Evolutionary conservation across 2,113 vertebrate genomes (phyloP).

Genomic region (Ceratotherium simum): DNA sequence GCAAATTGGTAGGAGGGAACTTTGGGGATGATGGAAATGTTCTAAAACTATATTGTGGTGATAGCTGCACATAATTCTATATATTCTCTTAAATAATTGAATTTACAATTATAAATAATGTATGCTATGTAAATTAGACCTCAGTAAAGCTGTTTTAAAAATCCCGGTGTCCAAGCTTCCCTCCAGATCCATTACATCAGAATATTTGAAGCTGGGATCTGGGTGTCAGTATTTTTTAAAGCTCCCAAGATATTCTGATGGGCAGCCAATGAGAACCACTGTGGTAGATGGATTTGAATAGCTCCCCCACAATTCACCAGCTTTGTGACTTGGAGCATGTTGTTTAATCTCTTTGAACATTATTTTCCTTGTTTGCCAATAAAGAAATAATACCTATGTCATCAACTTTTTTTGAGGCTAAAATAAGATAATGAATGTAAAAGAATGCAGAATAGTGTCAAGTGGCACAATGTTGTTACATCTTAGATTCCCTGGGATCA

Average conservation of each 20-base stretch:
- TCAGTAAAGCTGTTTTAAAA: not conserved
- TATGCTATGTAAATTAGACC: not conserved
- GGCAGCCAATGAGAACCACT: not conserved
- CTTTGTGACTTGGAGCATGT: not conserved
- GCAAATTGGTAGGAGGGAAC: not conserved
- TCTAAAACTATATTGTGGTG: not conserved
- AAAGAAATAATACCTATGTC: not conserved
- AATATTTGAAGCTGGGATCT: not conserved
- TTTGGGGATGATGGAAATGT: not conserved
- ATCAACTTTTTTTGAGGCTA: not conserved
- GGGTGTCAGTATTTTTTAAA: not conserved
- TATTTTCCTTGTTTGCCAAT: not conserved
- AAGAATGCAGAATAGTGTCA: not conserved
- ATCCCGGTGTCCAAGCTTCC: not conserved
- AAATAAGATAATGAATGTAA: not conserved
- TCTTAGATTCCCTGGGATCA: not conserved
- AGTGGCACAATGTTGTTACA: not conserved
- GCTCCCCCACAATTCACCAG: not conserved
- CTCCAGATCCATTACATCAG: not conserved
- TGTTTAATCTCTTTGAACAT: not conserved
- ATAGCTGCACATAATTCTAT: not conserved
- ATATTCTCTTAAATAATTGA: not conserved
- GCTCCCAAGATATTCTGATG: not conserved
- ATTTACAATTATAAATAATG: slow-evolving; percentile 10
- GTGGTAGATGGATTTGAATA: not conserved